Base-by-base conservation (phyloP, 2,888 invertebrate species). In the Tyria jacobaeae region DNA sequence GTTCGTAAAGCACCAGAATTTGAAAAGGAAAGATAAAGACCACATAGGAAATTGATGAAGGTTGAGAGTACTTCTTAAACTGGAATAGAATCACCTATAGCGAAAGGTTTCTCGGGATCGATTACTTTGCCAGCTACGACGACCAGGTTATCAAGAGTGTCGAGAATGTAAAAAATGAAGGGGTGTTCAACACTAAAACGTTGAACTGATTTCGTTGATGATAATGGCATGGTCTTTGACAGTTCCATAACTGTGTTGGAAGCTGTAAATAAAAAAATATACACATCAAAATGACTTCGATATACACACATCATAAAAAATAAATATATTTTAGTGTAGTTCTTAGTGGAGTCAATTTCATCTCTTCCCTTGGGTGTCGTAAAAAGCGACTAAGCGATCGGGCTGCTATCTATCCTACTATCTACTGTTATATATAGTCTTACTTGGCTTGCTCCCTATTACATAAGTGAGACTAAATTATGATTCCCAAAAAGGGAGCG, bases 151-250 rank as follows among this genome's bases (percentile, higher is more conserved):
- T 95, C 94, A 53, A 94, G 82, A 35, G 91, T 90, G 68, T 96
- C 95, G 49, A 95, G 81, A 25, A 96, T 94, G 81, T 95, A 96
- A 86, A 95, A 96, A 60, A 95, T 85, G 86, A 96, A 96, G 0
- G 96, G 95, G 57, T 94, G 95, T 67, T 96, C 95, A 0, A 95
- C 94, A 57, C 88, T 90, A 78, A 96, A 92, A 17, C 83, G 84
- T 25, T 89, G 85, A 0, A 82, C 66, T 31, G 80, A 73, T 56
- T 86, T 87, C 44, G 71, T 62, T 4, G 44, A 21, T 48, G 85
- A 70, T 15, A 88, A 41, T 0, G 92, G 92, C 14, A 89, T 71
- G 56, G 80, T 91, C 83, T 91, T 92, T 10, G 89, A 78, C 3
- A 85, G 71, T 64, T 88, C 89, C 27, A 66, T 58, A 0, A 76